phyloP scores from a whole-genome alignment of 2,797 vertebrate species.

The Austrolebias charrua region DNA sequence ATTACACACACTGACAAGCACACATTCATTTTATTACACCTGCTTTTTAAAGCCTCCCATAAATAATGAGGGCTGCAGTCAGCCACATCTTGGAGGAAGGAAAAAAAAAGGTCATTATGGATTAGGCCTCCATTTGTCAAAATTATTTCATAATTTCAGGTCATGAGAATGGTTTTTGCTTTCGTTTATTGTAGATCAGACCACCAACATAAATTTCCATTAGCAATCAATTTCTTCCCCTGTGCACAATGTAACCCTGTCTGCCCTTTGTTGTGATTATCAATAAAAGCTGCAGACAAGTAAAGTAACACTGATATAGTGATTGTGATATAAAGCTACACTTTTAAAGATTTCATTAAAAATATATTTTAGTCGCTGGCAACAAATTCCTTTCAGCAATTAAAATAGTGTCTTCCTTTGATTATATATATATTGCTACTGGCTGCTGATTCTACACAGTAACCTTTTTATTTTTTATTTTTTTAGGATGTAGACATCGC shows the following conservation, averaged over 20 bases:
- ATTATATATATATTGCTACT: too few species aligned
- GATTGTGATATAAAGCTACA: conserved; percentile 1
- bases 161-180: conserved; percentile 75
- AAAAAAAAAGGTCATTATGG: conserved; percentile 77
- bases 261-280: conserved; percentile 47
- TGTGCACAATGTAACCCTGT: conserved; percentile 54
- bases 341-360: conserved; percentile 2
- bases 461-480: too few species aligned
- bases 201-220: conserved; percentile 78
- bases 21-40: conserved; percentile 82
- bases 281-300: conserved; percentile 15
- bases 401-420: not conserved
- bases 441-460: too few species aligned
- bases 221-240: conserved; percentile 72
- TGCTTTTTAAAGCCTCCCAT: conserved; percentile 81
- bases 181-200: conserved; percentile 77
- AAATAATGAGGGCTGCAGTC: conserved; percentile 75
- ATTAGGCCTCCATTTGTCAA: conserved; percentile 78
- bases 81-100: conserved; percentile 57
- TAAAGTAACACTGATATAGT: conserved; percentile 4
- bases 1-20: conserved; percentile 83
- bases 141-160: conserved; percentile 81
- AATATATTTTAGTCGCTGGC: not conserved
- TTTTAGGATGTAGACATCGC: conserved; percentile 47
- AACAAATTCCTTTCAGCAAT: not conserved